A percentile compares a stretch with the other conserved stretches of the same genome.
Evolutionary conservation across 2,888 invertebrate species (phyloP).

Genomic region (Drosophila subsilvestris): DNA sequence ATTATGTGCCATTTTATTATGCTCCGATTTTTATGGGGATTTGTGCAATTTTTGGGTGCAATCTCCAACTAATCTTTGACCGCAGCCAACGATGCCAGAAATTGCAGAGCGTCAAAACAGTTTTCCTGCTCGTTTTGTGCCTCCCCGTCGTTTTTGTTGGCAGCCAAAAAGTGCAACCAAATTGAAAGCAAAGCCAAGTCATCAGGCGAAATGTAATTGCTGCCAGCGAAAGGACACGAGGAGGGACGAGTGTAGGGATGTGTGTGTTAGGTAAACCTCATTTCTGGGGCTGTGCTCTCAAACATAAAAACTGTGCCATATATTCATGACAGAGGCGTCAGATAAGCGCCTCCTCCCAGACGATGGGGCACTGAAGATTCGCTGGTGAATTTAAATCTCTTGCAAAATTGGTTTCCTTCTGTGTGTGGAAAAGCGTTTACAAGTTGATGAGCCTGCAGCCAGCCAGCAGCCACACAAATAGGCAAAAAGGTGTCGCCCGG

Average conservation of each 20-base stretch:
- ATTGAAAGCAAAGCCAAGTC: conserved; percentile 50
- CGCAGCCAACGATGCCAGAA: conserved; percentile 31
- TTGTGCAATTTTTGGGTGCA: neutral
- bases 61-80: conserved; percentile 41
- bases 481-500: neutral
- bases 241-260: neutral
- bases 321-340: conserved; percentile 80
- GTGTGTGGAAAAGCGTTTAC: conserved; percentile 62
- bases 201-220: conserved; percentile 57
- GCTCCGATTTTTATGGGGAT: conserved; percentile 34
- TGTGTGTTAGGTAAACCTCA: conserved; percentile 41
- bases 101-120: conserved; percentile 25
- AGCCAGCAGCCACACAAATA: neutral
- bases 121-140: neutral
- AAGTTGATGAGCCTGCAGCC: conserved; percentile 65
- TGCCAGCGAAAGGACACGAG: conserved; percentile 29
- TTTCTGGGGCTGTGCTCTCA: conserved; percentile 30
- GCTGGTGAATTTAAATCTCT: conserved; percentile 68
- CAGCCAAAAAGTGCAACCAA: conserved; percentile 42
- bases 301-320: conserved; percentile 73
- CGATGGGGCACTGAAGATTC: conserved; percentile 42
- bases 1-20: conserved; percentile 40
- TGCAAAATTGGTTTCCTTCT: conserved; percentile 70
- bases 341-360: conserved; percentile 63
- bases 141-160: conserved; percentile 30